phyloP scores from a whole-genome alignment of 2,113 vertebrate species.

The Phocoena phocoena region DNA sequence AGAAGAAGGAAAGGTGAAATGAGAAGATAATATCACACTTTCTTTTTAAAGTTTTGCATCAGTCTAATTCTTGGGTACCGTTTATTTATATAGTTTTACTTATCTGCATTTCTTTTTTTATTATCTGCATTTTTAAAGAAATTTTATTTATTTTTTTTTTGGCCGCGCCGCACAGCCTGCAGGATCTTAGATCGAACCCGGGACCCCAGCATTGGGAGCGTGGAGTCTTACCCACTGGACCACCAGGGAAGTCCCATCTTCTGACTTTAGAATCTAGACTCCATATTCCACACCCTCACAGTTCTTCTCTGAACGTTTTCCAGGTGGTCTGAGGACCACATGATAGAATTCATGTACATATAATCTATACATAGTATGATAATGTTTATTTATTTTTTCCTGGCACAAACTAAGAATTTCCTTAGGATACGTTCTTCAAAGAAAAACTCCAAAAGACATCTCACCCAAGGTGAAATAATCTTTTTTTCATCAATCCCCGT shows the following conservation, averaged over 20 bases:
- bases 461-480: not conserved
- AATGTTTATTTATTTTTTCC: not conserved
- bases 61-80: not conserved
- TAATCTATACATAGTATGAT: not conserved
- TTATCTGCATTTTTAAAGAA: not conserved
- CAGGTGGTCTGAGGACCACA: not conserved
- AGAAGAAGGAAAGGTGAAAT: not conserved
- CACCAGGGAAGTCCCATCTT: not conserved
- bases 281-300: not conserved
- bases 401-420: constrained; percentile 21
- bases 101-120: not conserved
- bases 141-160: not conserved
- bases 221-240: not conserved
- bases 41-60: not conserved
- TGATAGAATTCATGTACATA: not conserved
- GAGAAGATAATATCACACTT: not conserved
- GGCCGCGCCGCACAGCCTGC: not conserved
- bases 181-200: not conserved
- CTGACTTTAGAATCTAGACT: not conserved
- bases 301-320: not conserved
- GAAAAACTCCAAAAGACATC: constrained; percentile 41
- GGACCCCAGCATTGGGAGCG: not conserved
- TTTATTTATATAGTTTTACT: not conserved
- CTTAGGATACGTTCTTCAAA: constrained; percentile 24
- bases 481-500: constrained; percentile 49